Conservation (phyloP, 2,113 vertebrate genomes). For the Odocoileus virginianus region DNA sequence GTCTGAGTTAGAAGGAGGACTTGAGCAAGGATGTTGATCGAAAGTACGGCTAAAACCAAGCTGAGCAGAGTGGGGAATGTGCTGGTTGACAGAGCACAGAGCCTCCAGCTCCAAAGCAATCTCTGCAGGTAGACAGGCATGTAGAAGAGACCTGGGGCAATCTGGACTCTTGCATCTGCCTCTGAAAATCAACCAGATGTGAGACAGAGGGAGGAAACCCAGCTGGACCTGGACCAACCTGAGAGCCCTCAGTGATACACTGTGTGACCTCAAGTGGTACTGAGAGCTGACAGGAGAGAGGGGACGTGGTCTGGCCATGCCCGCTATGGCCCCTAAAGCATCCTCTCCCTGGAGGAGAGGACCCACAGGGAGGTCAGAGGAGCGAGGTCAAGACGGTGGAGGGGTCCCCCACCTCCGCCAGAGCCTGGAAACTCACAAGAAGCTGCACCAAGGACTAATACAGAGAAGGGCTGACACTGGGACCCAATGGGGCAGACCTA, state of each 20-base stretch:
- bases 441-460: not conserved
- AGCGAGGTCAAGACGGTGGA: not conserved
- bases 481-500: not conserved
- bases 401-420: not conserved
- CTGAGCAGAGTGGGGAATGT: not conserved
- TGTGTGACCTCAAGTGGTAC: not conserved
- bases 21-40: not conserved
- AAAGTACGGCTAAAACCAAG: not conserved
- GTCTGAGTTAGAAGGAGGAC: not conserved
- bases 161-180: not conserved
- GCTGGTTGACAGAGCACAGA: not conserved
- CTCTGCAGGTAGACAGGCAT: not conserved
- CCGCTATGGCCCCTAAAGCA: not conserved
- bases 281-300: not conserved
- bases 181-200: not conserved
- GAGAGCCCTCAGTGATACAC: not conserved
- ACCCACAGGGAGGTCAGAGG: not conserved
- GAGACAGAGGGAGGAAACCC: not conserved
- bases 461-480: not conserved
- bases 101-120: not conserved
- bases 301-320: not conserved
- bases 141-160: not conserved
- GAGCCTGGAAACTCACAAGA: not conserved
- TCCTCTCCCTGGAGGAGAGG: not conserved
- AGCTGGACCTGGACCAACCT: not conserved